Evolutionary conservation across 2,888 invertebrate species (phyloP).

Genomic region (Hemicrepidius hirtus): DNA sequence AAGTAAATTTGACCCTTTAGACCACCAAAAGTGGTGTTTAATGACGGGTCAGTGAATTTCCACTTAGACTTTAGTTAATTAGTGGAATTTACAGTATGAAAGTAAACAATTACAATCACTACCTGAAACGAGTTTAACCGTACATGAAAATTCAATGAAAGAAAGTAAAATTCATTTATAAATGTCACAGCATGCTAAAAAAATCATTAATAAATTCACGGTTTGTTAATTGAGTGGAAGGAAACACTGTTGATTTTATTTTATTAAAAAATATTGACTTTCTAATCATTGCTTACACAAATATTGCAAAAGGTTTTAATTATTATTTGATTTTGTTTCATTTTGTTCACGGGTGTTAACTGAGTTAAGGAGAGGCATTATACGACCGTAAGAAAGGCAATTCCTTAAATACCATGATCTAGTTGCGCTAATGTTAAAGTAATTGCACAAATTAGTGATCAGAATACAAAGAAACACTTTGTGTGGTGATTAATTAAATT

Average conservation of each 20-base stretch:
- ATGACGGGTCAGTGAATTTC: too few relatives aligned
- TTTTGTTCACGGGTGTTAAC: not conserved
- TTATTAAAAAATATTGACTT: not conserved
- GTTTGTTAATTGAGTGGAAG: conserved; percentile 13
- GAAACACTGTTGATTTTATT: conserved; percentile 8
- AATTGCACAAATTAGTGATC: conserved; percentile 20
- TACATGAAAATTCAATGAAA: too few relatives aligned
- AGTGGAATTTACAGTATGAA: too few relatives aligned
- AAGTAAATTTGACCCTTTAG: conserved; percentile 16
- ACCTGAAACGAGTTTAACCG: too few relatives aligned
- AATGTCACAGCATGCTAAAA: not conserved
- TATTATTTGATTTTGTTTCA: conserved; percentile 13
- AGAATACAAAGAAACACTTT: conserved; percentile 2
- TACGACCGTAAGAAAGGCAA: not conserved
- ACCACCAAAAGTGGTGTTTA: too few relatives aligned
- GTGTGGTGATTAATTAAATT: not conserved
- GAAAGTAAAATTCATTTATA: not conserved
- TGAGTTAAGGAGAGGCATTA: not conserved
- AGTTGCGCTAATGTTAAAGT: conserved; percentile 14
- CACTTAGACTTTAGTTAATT: too few relatives aligned
- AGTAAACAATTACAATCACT: too few relatives aligned
- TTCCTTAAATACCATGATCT: conserved; percentile 15
- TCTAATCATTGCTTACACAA: conserved; percentile 23
- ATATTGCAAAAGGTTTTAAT: not conserved
- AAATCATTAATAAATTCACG: conserved; percentile 3